These are phyloP conservation scores for Drosophila rhopaloa DNA, from an alignment of 1,140 invertebrate genomes.

Conservation along the genomic window DNA sequence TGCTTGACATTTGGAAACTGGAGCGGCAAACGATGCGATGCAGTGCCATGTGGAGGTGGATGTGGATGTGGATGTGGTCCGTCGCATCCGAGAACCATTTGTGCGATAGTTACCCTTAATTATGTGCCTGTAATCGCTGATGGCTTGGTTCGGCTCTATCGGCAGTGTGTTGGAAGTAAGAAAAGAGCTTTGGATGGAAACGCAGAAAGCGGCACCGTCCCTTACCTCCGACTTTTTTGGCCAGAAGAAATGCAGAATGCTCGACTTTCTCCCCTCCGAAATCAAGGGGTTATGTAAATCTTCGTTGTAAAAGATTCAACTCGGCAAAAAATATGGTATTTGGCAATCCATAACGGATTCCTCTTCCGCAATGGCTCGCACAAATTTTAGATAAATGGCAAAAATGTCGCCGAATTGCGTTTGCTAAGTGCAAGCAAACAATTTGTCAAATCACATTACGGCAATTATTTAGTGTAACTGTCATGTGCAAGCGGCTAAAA, in stretches of 20 bases:
- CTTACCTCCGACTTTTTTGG: conserved; percentile 8
- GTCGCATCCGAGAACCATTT: conserved; percentile 63
- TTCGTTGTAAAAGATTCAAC: conserved; percentile 44
- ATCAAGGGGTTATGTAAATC: conserved; percentile 61
- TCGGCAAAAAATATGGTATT: conserved; percentile 31
- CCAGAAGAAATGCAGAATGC: conserved; percentile 59
- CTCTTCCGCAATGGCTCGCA: conserved; percentile 47
- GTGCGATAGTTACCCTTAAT: conserved; percentile 60
- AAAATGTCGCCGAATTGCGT: conserved; percentile 47
- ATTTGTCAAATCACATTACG: conserved; percentile 80
- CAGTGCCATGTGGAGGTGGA: conserved; percentile 37
- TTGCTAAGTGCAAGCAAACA: conserved; percentile 71
- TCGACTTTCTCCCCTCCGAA: conserved; percentile 61
- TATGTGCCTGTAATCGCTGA: conserved; percentile 38
- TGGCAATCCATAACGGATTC: conserved; percentile 41
- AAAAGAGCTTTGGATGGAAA: conserved; percentile 33
- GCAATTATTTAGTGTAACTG: conserved; percentile 68
- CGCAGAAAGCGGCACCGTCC: conserved; percentile 70
- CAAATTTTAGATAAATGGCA: conserved; percentile 58
- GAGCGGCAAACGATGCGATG: conserved; percentile 39
- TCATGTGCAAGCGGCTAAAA: conserved; percentile 22
- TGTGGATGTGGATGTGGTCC: conserved; percentile 60
- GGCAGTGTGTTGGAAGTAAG: conserved; percentile 6
- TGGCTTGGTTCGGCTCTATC: conserved; percentile 44
- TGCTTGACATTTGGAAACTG: conserved; percentile 64